Evolutionary conservation across 2,888 invertebrate species (phyloP).

Genomic region (Trachelus troglodyta): DNA sequence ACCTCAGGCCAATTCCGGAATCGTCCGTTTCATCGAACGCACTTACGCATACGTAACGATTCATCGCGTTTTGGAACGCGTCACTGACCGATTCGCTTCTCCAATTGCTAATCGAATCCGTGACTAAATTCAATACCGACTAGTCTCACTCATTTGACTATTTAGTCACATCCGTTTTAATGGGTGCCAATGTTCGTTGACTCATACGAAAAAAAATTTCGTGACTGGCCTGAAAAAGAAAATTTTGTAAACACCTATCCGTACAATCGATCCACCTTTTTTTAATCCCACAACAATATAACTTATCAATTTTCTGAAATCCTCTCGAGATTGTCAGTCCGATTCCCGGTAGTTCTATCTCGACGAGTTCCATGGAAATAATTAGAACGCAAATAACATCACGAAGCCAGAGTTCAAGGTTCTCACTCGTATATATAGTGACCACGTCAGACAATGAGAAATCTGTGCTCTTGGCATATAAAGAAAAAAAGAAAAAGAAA

Average conservation of each 20-base stretch:
- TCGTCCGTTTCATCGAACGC: neutral
- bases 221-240: neutral
- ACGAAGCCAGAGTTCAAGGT: neutral
- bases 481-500: neutral
- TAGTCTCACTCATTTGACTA: neutral
- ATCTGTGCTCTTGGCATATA: neutral
- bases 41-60: neutral
- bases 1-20: neutral
- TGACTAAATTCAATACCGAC: neutral
- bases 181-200: neutral
- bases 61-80: neutral
- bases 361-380: neutral
- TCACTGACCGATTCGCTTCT: neutral
- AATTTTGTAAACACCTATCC: neutral
- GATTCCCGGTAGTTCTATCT: neutral
- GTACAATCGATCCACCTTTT: too few species aligned
- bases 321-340: neutral
- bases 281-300: neutral
- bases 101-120: neutral
- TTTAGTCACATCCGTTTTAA: neutral
- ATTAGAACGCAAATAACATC: neutral
- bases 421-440: neutral
- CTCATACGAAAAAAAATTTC: too few species aligned
- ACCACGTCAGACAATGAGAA: neutral
- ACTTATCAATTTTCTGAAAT: neutral